phyloP scores from a whole-genome alignment of 2,797 vertebrate genomes.

The Danio kyathit region DNA sequence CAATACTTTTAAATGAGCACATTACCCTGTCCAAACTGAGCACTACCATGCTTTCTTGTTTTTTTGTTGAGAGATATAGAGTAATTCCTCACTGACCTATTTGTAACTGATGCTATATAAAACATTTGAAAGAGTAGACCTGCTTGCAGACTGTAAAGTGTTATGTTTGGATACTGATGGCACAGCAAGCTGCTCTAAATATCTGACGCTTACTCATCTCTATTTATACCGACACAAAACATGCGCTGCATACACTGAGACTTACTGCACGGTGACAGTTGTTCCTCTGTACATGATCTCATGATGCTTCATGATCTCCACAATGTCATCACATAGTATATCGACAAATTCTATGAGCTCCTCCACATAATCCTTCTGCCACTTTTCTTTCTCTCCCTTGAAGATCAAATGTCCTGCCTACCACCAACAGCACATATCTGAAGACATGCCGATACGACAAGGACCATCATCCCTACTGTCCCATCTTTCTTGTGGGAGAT shows the following conservation, averaged over 20 bases:
- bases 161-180: constrained; percentile 41
- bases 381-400: background rate
- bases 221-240: constrained; percentile 74
- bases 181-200: constrained; percentile 70
- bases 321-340: background rate
- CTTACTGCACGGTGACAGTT: constrained; percentile 1
- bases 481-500: constrained; percentile 89
- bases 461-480: constrained; percentile 86
- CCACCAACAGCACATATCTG: constrained; percentile 80
- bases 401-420: constrained; percentile 88
- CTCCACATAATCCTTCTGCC: background rate
- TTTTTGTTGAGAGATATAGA: background rate
- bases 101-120: background rate
- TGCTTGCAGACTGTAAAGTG: constrained; percentile 42
- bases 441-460: constrained; percentile 86
- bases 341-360: background rate
- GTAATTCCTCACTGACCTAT: background rate
- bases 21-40: background rate
- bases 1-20: background rate
- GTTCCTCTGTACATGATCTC: background rate
- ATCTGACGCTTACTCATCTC: constrained; percentile 66
- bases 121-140: constrained; percentile 20
- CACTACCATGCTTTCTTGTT: background rate
- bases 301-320: background rate
- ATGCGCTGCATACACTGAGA: constrained; percentile 18